Evolutionary conservation across 2,113 vertebrate genomes (phyloP).

Genomic region (Terrapene triunguis): DNA sequence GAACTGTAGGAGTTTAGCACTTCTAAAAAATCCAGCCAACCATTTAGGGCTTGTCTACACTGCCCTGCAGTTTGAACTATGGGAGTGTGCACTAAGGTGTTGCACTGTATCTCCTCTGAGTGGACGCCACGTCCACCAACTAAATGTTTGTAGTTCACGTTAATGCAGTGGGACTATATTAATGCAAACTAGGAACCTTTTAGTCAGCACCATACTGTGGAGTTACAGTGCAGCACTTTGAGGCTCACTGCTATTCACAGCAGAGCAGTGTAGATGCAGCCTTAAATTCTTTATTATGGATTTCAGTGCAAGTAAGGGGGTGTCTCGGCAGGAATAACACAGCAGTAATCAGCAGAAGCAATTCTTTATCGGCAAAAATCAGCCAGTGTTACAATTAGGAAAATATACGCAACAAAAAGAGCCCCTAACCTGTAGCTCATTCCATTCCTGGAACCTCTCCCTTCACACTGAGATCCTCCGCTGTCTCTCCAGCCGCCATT

Average conservation of each 20-base stretch:
- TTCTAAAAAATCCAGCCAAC: background rate
- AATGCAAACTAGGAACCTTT: background rate
- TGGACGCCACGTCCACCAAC: background rate
- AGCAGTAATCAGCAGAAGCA: background rate
- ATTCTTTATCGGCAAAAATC: background rate
- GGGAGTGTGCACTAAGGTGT: background rate
- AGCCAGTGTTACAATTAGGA: fast-evolving
- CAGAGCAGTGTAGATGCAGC: background rate
- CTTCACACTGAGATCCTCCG: background rate
- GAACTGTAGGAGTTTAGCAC: background rate
- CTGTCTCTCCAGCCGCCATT: background rate
- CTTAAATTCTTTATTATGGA: background rate
- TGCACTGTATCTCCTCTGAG: background rate
- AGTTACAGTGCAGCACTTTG: background rate
- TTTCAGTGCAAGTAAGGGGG: background rate
- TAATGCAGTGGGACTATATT: background rate
- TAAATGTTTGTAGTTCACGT: background rate
- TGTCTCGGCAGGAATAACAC: background rate
- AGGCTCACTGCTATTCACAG: background rate
- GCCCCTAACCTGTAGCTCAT: background rate
- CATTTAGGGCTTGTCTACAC: background rate
- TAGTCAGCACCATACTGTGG: background rate
- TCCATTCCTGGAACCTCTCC: background rate
- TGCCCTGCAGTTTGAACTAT: background rate
- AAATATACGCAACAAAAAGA: background rate